Evolutionary conservation across 1,140 invertebrate genomes (phyloP), one percentile per base, ranked within the genome.

Genomic region (Drosophila jambulina): DNA sequence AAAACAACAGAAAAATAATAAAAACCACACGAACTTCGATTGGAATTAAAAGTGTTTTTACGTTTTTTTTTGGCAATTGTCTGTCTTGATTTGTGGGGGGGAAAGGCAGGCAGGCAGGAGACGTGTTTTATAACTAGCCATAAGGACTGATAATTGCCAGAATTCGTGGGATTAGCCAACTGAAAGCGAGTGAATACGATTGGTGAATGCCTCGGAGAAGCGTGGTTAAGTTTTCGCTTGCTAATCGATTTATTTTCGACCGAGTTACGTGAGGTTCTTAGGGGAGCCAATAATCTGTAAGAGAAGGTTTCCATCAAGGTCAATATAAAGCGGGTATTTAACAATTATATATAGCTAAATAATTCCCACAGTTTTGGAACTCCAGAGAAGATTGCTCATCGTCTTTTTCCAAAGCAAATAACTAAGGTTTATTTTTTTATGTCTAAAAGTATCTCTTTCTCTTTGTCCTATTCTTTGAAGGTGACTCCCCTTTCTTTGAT

Each of bases 11-110:
- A 45, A 36, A 46, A 74, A 74, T 74, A 71, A 74, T 74, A 71
- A 74, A 51, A 83, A 80, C 71, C 74, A 63, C 81, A 84, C 71
- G 61, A 79, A 71, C 78, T 67, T 80, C 56, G 67, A 80, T 85
- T 83, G 56, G 51, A 53, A 58, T 65, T 67, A 57, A 48, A 42
- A 34, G 57, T 32, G 17, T 65, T 49, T 63, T 48, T 27, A 62
- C 1, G 3, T 43, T 6, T 17, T 27, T 27, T 71, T 56, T 63
- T 42, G 36, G 60, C 79, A 68, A 74, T 72, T 63, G 53, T 82
- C 63, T 71, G 51, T 21, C 43, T 69, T 29, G 62, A 78, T 78
- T 78, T 78, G 75, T 54, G 57, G 32, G 21, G 38, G 17, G 32
- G 19, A 32, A 32, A 34, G 23, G 19, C 23, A 45, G 43, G 27